Evolutionary conservation across 2,888 invertebrate species (phyloP).

Genomic region (Drosophila meridiana): DNA sequence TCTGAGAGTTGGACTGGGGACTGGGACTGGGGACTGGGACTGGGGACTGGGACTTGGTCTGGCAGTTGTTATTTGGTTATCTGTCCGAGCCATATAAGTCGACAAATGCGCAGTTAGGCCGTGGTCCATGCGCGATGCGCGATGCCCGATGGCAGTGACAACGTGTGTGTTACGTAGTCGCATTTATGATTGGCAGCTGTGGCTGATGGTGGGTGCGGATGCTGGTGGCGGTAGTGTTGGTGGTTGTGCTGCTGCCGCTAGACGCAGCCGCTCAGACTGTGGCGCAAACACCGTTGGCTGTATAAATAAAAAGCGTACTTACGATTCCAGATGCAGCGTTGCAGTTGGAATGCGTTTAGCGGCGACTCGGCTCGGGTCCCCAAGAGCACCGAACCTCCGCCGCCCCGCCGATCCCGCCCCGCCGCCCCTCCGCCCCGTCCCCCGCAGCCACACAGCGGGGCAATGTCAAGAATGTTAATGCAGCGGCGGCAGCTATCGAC

Average conservation of each 20-base stretch:
- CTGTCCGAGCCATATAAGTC: constrained; percentile 76
- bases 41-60: constrained; percentile 46
- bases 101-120: constrained; percentile 40
- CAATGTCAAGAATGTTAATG: constrained; percentile 81
- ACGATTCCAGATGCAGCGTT: constrained; percentile 65
- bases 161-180: constrained; percentile 73
- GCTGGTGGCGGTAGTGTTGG: neutral
- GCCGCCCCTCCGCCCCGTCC: neutral
- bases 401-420: neutral
- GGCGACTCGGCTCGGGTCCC: constrained; percentile 35
- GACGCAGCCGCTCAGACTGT: constrained; percentile 32
- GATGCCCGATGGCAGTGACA: constrained; percentile 42
- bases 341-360: constrained; percentile 75
- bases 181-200: constrained; percentile 75
- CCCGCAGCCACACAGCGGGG: constrained; percentile 11
- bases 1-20: constrained; percentile 29
- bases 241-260: neutral
- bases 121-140: constrained; percentile 40
- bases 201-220: constrained; percentile 1
- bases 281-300: constrained; percentile 74
- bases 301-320: constrained; percentile 72
- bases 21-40: constrained; percentile 25
- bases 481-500: constrained; percentile 50
- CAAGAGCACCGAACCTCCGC: neutral
- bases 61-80: constrained; percentile 80